phyloP scores from a whole-genome alignment of 2,113 vertebrate genomes.

The Ictalurus punctatus region DNA sequence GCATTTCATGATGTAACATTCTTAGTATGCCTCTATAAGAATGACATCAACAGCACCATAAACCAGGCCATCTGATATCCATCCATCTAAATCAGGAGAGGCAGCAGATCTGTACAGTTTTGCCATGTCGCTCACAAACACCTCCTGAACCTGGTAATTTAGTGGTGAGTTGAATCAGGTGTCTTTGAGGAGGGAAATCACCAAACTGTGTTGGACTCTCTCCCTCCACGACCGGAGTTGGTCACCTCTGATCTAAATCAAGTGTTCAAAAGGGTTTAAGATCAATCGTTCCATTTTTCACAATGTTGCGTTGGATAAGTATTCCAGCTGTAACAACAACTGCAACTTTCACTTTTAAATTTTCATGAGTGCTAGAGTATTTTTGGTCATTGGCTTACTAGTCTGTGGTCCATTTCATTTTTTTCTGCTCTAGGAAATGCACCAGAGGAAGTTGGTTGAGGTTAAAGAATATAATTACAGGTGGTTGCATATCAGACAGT shows the following conservation, averaged over 20 bases:
- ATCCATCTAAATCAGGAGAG: conserved; percentile 54
- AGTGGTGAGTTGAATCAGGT: conserved; percentile 34
- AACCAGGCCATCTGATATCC: conserved; percentile 50
- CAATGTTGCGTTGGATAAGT: conserved; percentile 57
- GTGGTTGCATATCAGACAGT: conserved; percentile 58
- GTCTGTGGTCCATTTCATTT: conserved; percentile 56
- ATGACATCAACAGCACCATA: conserved; percentile 41
- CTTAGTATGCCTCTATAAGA: conserved; percentile 33
- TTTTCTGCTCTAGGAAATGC: conserved; percentile 61
- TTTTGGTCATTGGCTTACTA: conserved; percentile 59
- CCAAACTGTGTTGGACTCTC: conserved; percentile 36
- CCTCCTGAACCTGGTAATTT: conserved; percentile 27
- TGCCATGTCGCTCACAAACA: conserved; percentile 1
- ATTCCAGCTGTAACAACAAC: conserved; percentile 61
- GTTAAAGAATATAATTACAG: conserved; percentile 64
- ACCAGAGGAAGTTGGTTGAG: conserved; percentile 61
- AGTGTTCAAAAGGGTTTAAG: conserved; percentile 54
- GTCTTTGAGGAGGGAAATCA: conserved; percentile 20
- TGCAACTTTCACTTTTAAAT: conserved; percentile 54
- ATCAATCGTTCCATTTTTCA: conserved; percentile 54
- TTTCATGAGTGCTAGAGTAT: conserved; percentile 58
- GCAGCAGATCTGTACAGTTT: background rate
- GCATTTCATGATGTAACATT: conserved; percentile 37
- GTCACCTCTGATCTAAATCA: conserved; percentile 52
- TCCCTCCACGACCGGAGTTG: conserved; percentile 12